Percentiles rank a stretch among this genome's conserved stretches.
These are phyloP conservation scores for Melanostoma scalare DNA, from an alignment of 2,888 invertebrate species.

Conservation along the genomic window DNA sequence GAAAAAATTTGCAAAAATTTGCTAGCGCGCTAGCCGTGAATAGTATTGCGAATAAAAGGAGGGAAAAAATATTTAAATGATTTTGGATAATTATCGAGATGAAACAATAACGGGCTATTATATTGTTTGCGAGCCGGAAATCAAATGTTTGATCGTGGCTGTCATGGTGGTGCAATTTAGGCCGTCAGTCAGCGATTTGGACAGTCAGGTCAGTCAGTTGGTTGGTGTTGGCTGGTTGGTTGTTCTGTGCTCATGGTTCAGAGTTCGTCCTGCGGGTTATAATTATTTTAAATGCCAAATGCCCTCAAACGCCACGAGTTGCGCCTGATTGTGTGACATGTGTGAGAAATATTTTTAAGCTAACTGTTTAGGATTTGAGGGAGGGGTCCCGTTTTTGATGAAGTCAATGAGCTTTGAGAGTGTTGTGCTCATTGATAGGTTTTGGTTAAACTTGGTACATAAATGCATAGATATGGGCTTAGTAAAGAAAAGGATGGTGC, in stretches of 20 bases:
- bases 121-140: slow-evolving; percentile 73
- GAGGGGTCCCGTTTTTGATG: too few species aligned
- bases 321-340: slow-evolving; percentile 62
- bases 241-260: slow-evolving; percentile 24
- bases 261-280: slow-evolving; percentile 66
- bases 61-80: slow-evolving; percentile 65
- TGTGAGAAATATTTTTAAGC: slow-evolving; percentile 64
- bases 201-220: slow-evolving; percentile 53
- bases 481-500: too few species aligned
- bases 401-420: too few species aligned
- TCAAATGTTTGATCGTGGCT: slow-evolving; percentile 72
- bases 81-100: slow-evolving; percentile 73
- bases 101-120: slow-evolving; percentile 73
- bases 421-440: slow-evolving; percentile 7
- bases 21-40: slow-evolving; percentile 42
- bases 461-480: too few species aligned
- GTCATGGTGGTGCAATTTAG: slow-evolving; percentile 66
- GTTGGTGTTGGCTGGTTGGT: slow-evolving; percentile 23
- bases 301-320: slow-evolving; percentile 62
- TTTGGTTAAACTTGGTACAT: slow-evolving; percentile 10
- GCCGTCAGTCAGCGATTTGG: slow-evolving; percentile 66
- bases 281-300: slow-evolving; percentile 71
- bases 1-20: slow-evolving; percentile 61
- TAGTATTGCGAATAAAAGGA: slow-evolving; percentile 29
- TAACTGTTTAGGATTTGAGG: neutral